Evolutionary conservation across 35 echinoderm and acorn worm genomes (phyloP).

Genomic region (Apostichopus japonicus): DNA sequence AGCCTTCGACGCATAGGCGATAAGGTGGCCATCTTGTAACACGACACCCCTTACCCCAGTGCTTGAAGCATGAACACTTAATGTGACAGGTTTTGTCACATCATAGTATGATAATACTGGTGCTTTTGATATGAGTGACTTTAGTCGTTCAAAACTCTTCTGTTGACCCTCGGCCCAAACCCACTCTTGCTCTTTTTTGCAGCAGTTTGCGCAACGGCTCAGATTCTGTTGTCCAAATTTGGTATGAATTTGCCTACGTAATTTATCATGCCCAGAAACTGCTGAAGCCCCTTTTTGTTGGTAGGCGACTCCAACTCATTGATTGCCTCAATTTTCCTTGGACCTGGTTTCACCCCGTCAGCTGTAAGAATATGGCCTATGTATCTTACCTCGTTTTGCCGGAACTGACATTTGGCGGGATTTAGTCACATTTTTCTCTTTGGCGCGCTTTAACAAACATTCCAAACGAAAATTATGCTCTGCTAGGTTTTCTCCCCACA

Average conservation of each 20-base stretch:
- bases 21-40: constrained; percentile 26
- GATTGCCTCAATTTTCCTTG: constrained; percentile 18
- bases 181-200: neutral
- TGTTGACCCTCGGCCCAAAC: constrained; percentile 25
- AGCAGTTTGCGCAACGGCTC: neutral
- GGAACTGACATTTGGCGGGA: constrained; percentile 42
- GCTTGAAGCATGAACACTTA: constrained; percentile 29
- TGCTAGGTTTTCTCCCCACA: constrained; percentile 13
- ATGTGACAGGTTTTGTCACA: neutral
- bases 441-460: neutral
- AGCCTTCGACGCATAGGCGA: constrained; percentile 44
- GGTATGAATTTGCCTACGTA: constrained; percentile 28
- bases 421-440: constrained; percentile 46
- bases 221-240: neutral
- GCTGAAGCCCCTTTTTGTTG: constrained; percentile 11
- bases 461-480: constrained; percentile 9
- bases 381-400: constrained; percentile 14
- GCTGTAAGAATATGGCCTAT: constrained; percentile 43
- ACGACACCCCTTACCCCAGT: constrained; percentile 16
- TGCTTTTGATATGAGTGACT: constrained; percentile 6
- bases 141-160: constrained; percentile 13
- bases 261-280: constrained; percentile 38
- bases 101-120: constrained; percentile 36
- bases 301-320: neutral
- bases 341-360: constrained; percentile 45